phyloP scores from a whole-genome alignment of 2,113 vertebrate genomes.

The Leptosomus discolor region DNA sequence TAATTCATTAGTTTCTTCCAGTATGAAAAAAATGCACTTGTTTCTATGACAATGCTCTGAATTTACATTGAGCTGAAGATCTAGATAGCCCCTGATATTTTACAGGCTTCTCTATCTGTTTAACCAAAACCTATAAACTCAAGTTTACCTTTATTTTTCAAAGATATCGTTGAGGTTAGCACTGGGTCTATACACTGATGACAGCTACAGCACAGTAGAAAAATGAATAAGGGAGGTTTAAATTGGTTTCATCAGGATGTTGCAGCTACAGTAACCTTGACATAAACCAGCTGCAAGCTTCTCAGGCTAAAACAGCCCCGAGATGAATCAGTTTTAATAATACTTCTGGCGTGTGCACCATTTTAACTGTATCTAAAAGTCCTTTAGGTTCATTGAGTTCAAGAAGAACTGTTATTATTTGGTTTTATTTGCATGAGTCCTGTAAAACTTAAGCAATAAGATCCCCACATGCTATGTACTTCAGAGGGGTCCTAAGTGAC shows the following conservation, averaged over 20 bases:
- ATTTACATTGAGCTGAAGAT: background rate
- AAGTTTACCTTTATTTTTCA: background rate
- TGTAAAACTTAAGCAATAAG: slow-evolving; percentile 51
- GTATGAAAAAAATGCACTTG: background rate
- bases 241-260: slow-evolving; percentile 42
- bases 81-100: background rate
- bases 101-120: background rate
- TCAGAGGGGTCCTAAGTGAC: slow-evolving; percentile 19
- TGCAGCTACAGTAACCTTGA: slow-evolving; percentile 49
- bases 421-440: slow-evolving; percentile 55
- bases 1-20: background rate
- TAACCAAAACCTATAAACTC: background rate
- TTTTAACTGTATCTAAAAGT: slow-evolving; percentile 13
- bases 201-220: slow-evolving; percentile 7
- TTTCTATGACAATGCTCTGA: background rate
- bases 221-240: slow-evolving; percentile 47
- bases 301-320: slow-evolving; percentile 10
- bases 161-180: background rate
- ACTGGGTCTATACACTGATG: background rate
- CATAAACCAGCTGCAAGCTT: slow-evolving; percentile 63
- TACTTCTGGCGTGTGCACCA: background rate
- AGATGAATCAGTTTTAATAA: slow-evolving; percentile 46
- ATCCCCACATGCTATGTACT: background rate
- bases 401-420: slow-evolving; percentile 41
- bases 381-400: slow-evolving; percentile 48